These are phyloP conservation scores for Coturnix japonica DNA, from an alignment of 2,113 vertebrate genomes.

Conservation along the genomic window DNA sequence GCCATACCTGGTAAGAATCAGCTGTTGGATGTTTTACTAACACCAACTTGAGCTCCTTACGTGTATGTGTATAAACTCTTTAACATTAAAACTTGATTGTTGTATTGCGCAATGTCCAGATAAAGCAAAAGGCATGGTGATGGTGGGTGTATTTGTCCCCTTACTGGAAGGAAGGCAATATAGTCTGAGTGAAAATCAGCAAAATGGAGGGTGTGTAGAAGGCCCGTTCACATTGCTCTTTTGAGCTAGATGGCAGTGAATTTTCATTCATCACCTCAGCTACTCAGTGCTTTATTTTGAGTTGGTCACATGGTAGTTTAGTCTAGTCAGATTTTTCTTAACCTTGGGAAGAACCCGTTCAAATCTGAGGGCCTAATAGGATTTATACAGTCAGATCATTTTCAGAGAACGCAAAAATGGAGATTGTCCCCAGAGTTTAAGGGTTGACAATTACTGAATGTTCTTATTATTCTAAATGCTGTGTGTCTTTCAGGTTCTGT, in stretches of 20 bases:
- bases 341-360: neutral
- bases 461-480: neutral
- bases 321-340: neutral
- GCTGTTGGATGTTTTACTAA: neutral
- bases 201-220: neutral
- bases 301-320: neutral
- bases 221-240: neutral
- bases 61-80: neutral
- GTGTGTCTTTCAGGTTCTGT: conserved; percentile 81
- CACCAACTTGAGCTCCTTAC: fast-evolving
- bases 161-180: neutral
- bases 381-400: neutral
- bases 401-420: neutral
- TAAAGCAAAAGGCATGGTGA: neutral
- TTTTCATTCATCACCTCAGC: neutral
- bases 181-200: neutral
- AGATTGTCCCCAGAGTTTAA: neutral
- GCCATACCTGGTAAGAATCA: conserved; percentile 83
- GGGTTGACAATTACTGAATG: neutral
- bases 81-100: neutral
- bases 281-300: neutral
- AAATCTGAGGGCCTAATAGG: neutral
- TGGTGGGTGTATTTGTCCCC: fast-evolving
- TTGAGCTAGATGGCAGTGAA: neutral
- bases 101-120: neutral